phyloP scores from a whole-genome alignment of 1,140 invertebrate genomes.

The Macrobrachium rosenbergii region DNA sequence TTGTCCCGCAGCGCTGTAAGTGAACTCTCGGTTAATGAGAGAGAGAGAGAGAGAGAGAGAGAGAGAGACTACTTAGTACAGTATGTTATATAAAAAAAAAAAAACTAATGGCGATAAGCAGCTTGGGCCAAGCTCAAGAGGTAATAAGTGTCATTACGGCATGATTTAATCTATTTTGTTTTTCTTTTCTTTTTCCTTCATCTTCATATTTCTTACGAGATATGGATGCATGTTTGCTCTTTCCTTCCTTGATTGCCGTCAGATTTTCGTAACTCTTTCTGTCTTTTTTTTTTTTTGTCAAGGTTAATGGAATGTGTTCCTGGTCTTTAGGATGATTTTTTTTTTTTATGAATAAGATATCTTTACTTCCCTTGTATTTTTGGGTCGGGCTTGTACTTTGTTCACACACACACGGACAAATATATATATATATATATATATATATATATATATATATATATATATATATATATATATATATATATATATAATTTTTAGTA shows the following conservation, averaged over 20 bases:
- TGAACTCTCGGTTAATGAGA: constrained; percentile 21
- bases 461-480: no score
- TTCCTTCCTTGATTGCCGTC: neutral
- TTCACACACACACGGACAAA: neutral
- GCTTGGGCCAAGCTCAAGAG: no score
- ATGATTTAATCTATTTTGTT: neutral
- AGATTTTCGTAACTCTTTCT: neutral
- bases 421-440: neutral
- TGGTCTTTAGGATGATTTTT: neutral
- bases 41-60: neutral
- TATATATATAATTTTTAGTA: no score
- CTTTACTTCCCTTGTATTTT: no score
- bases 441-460: no score
- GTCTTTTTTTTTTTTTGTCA: neutral
- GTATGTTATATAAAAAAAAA: no score
- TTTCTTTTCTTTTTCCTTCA: neutral
- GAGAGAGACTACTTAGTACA: neutral
- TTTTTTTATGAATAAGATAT: no score
- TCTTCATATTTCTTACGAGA: neutral
- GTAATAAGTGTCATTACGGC: neutral
- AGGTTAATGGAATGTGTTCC: neutral
- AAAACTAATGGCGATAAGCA: no score
- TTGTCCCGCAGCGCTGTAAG: neutral
- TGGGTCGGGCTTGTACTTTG: no score
- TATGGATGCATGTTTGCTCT: neutral